Conservation (phyloP, 1,140 invertebrate species). For the Leptinotarsa undecemlineata region DNA sequence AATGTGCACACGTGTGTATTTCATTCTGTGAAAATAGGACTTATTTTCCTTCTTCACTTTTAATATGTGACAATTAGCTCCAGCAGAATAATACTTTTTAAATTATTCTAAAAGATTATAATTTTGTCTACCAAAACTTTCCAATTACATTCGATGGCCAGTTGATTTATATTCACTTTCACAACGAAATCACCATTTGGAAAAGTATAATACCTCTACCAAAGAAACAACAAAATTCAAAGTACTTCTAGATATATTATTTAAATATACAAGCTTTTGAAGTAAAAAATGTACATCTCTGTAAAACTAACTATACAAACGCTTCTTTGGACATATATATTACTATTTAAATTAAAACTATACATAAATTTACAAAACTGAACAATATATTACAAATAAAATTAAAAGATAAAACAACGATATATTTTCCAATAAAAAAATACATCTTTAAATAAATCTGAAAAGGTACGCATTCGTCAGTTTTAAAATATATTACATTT, state of each 20-base stretch:
- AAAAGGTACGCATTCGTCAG: conserved; percentile 46
- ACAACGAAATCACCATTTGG: too few relatives aligned
- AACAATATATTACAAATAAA: conserved; percentile 49
- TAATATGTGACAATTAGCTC: too few relatives aligned
- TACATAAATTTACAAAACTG: conserved; percentile 48
- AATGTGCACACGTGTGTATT: too few relatives aligned
- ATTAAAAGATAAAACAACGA: conserved; percentile 47
- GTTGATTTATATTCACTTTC: too few relatives aligned
- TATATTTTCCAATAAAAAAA: conserved; percentile 49
- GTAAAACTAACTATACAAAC: conserved; percentile 46
- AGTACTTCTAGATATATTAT: conserved; percentile 36
- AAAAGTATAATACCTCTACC: too few relatives aligned
- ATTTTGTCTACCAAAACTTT: too few relatives aligned
- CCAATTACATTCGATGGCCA: too few relatives aligned
- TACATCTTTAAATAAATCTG: conserved; percentile 41
- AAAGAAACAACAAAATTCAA: too few relatives aligned
- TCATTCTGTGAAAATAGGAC: too few relatives aligned
- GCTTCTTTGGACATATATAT: conserved; percentile 50
- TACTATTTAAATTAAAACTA: conserved; percentile 47
- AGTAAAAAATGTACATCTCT: conserved; percentile 50
- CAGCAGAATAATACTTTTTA: too few relatives aligned
- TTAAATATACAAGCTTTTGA: conserved; percentile 49
- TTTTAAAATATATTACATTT: conserved; percentile 46
- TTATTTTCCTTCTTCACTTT: too few relatives aligned
- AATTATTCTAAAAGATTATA: too few relatives aligned